Conservation (phyloP, 2,888 invertebrate species). For the Stegana nigrithorax region DNA sequence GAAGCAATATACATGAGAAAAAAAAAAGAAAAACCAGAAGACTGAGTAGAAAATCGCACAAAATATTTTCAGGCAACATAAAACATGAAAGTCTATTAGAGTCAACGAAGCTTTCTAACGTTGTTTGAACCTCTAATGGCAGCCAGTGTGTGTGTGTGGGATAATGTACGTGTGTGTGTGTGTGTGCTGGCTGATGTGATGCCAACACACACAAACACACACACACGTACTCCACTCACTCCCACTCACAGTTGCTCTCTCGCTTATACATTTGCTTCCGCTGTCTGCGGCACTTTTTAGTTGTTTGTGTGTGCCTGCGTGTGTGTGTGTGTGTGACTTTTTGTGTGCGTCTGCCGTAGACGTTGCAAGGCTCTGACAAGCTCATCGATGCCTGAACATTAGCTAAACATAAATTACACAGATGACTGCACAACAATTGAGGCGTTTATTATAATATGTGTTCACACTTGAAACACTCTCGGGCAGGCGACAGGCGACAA, state of each 20-base stretch:
- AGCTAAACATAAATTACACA: constrained; percentile 65
- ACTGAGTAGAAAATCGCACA: neutral
- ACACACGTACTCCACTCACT: too few species aligned
- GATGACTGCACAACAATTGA: constrained; percentile 61
- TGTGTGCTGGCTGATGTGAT: constrained; percentile 14
- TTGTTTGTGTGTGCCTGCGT: constrained; percentile 1
- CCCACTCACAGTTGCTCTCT: neutral
- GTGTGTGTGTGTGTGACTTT: constrained; percentile 36
- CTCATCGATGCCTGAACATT: constrained; percentile 66
- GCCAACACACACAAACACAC: neutral
- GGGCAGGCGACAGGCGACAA: too few species aligned
- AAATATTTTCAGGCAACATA: constrained; percentile 26
- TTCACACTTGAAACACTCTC: constrained; percentile 54
- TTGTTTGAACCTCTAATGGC: constrained; percentile 42
- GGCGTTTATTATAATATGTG: constrained; percentile 63
- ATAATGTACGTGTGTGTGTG: constrained; percentile 35
- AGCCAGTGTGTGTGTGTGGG: constrained; percentile 32
- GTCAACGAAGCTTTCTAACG: constrained; percentile 61
- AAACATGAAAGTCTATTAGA: constrained; percentile 61
- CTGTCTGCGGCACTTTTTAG: neutral
- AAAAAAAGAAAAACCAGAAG: neutral
- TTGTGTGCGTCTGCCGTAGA: constrained; percentile 40
- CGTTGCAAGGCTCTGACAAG: constrained; percentile 51
- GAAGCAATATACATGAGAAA: neutral
- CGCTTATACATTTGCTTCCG: neutral